Evolutionary conservation across 2,113 vertebrate genomes (phyloP).

Genomic region (Notarius lentiginosus): DNA sequence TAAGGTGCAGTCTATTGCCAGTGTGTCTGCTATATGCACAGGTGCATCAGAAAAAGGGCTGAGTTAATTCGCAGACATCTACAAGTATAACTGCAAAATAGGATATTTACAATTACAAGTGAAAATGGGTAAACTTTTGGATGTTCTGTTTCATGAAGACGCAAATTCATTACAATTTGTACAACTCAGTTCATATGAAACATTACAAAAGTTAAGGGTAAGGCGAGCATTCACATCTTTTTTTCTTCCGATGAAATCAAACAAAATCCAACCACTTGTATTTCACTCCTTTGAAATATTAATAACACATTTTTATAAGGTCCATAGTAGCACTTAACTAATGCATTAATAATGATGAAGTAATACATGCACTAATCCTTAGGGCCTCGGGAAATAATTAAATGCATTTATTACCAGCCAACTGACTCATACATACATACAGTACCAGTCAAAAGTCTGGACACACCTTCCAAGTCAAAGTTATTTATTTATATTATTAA

Average conservation of each 20-base stretch:
- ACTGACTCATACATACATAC: not conserved
- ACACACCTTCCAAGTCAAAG: no score
- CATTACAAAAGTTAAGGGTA: not conserved
- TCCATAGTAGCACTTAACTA: not conserved
- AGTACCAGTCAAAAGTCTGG: no score
- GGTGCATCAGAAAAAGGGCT: not conserved
- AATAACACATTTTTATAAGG: not conserved
- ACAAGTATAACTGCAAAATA: not conserved
- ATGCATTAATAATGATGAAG: not conserved
- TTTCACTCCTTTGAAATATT: not conserved
- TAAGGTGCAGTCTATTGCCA: constrained; percentile 2
- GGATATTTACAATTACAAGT: not conserved
- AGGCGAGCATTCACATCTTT: not conserved
- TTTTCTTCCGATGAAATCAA: not conserved
- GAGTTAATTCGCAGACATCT: not conserved
- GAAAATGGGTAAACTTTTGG: not conserved
- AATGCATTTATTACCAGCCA: not conserved
- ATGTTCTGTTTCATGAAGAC: not conserved
- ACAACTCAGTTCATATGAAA: not conserved
- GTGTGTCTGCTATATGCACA: constrained; percentile 8
- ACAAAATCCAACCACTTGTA: not conserved
- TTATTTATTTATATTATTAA: no score
- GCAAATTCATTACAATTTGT: not conserved
- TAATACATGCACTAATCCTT: not conserved
- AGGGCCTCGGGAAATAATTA: not conserved